Evolutionary conservation across 2,888 invertebrate species (phyloP).

Genomic region (Thyatira batis): DNA sequence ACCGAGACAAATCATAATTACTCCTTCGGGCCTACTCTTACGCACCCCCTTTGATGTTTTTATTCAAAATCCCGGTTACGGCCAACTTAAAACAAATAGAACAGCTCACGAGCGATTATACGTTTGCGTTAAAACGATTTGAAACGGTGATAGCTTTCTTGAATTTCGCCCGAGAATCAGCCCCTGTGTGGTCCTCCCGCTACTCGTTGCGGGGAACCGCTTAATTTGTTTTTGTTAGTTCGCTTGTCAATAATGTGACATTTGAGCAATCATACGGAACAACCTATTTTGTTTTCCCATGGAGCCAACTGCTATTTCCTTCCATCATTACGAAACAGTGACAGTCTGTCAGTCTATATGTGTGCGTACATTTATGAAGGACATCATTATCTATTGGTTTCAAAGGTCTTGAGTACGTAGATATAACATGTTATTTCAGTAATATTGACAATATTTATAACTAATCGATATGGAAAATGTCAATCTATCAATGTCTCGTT

Average conservation of each 20-base stretch:
- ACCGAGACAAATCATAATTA: slow-evolving; percentile 80
- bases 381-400: too few species aligned
- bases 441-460: neutral
- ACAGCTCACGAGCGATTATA: slow-evolving; percentile 75
- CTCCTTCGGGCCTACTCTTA: slow-evolving; percentile 73
- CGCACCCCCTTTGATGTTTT: slow-evolving; percentile 81
- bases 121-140: slow-evolving; percentile 79
- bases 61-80: slow-evolving; percentile 77
- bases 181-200: slow-evolving; percentile 71
- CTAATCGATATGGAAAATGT: neutral
- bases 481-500: slow-evolving; percentile 1
- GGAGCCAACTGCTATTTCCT: slow-evolving; percentile 6
- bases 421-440: neutral
- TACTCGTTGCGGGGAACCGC: slow-evolving; percentile 44
- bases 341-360: neutral
- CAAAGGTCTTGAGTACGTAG: neutral
- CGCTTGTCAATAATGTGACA: slow-evolving; percentile 57
- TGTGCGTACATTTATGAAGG: too few species aligned
- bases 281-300: slow-evolving; percentile 38
- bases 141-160: slow-evolving; percentile 76
- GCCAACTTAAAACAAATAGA: slow-evolving; percentile 81
- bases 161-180: slow-evolving; percentile 63
- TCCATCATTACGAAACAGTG: neutral
- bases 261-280: slow-evolving; percentile 53
- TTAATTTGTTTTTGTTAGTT: slow-evolving; percentile 56